Evolutionary conservation across 2,797 vertebrate genomes (phyloP).

Genomic region (Naso thynnoides): DNA sequence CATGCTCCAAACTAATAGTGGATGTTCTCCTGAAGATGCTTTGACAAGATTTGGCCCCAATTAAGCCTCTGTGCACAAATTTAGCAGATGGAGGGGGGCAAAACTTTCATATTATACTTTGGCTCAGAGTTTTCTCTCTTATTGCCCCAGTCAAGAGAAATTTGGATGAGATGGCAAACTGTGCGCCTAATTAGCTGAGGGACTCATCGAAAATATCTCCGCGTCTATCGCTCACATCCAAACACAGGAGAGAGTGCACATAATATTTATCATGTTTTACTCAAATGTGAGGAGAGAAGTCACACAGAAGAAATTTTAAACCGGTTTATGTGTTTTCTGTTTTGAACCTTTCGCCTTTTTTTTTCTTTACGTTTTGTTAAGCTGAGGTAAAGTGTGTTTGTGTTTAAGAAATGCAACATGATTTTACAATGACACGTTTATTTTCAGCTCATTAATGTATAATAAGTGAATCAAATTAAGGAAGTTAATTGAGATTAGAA

Average conservation of each 20-base stretch:
- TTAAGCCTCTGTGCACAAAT: conserved; percentile 74
- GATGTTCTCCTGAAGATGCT: conserved; percentile 62
- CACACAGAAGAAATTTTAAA: not conserved
- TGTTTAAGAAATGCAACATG: not conserved
- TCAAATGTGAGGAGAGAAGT: not conserved
- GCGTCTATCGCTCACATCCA: conserved; percentile 55
- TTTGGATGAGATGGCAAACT: conserved; percentile 71
- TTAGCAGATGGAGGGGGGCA: conserved; percentile 71
- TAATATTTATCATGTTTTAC: conserved; percentile 26
- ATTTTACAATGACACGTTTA: too few species aligned
- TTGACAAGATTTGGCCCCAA: conserved; percentile 81
- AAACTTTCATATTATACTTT: conserved; percentile 72
- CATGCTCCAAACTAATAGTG: conserved; percentile 54
- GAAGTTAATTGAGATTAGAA: not conserved
- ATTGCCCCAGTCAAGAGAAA: conserved; percentile 71
- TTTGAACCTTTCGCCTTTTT: not conserved
- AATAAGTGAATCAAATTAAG: not conserved
- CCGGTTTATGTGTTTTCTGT: not conserved
- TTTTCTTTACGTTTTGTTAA: not conserved
- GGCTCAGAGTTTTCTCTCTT: conserved; percentile 75
- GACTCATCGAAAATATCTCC: conserved; percentile 51
- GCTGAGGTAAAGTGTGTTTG: not conserved
- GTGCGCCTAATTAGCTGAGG: conserved; percentile 70
- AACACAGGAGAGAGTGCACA: conserved; percentile 41
- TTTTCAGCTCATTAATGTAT: not conserved